Conservation (phyloP, 1,140 invertebrate species). For the Anthonomus grandis region DNA sequence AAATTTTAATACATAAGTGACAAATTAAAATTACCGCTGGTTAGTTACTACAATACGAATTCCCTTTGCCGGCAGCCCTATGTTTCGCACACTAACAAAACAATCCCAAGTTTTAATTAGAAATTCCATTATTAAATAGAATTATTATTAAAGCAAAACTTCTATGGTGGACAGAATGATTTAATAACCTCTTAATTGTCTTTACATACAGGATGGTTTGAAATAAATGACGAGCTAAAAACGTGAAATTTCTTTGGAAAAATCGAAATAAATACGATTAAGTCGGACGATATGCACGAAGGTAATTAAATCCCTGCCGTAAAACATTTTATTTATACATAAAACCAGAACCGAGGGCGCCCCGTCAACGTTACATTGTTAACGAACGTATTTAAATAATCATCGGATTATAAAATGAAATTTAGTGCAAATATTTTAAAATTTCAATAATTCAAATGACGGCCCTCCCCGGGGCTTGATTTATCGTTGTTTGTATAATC, state of each 20-base stretch:
- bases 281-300: not conserved
- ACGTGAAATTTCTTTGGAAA: not conserved
- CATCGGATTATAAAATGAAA: conserved; percentile 10
- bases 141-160: no score
- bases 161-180: not conserved
- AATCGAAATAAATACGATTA: not conserved
- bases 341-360: not conserved
- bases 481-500: no score
- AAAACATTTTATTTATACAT: conserved; percentile 8
- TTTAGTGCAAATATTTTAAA: conserved; percentile 12
- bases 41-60: no score
- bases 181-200: no score
- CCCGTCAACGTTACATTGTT: not conserved
- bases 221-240: not conserved
- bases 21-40: no score
- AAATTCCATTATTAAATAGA: no score
- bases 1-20: no score
- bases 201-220: no score
- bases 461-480: not conserved
- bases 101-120: no score
- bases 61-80: no score
- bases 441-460: no score
- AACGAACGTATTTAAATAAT: conserved; percentile 9
- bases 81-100: no score
- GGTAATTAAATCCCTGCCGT: not conserved